A percentile compares a stretch with the other conserved stretches of the same genome.
Conservation (phyloP, 2,888 invertebrate species). For the Stegana nigrithorax region DNA sequence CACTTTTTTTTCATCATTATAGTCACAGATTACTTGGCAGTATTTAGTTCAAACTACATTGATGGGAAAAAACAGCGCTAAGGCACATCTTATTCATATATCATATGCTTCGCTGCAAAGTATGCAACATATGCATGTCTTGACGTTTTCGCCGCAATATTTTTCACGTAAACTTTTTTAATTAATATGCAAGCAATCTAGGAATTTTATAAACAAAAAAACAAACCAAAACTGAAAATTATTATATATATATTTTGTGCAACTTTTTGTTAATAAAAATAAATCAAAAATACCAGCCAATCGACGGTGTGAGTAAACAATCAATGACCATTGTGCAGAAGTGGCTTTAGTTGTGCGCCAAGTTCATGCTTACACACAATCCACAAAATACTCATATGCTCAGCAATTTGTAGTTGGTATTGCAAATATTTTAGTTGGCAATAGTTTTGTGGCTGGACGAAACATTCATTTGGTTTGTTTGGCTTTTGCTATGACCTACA, state of each 20-base stretch:
- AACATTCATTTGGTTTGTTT: not conserved
- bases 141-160: not conserved
- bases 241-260: too few species aligned
- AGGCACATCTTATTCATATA: not conserved
- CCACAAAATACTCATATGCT: not conserved
- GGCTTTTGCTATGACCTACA: too few species aligned
- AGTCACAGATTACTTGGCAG: too few species aligned
- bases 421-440: not conserved
- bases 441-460: not conserved
- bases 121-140: too few species aligned
- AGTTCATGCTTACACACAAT: not conserved
- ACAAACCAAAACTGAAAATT: too few species aligned
- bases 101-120: not conserved
- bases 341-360: not conserved
- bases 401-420: not conserved
- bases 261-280: not conserved
- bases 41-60: not conserved
- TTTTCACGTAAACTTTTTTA: not conserved
- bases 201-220: too few species aligned
- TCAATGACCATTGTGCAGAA: not conserved
- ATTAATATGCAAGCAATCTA: not conserved
- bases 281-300: constrained; percentile 6
- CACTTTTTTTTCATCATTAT: too few species aligned
- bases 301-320: not conserved
- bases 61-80: not conserved